Evolutionary conservation across 2,113 vertebrate genomes (phyloP).

Genomic region (Atractosteus spatula): DNA sequence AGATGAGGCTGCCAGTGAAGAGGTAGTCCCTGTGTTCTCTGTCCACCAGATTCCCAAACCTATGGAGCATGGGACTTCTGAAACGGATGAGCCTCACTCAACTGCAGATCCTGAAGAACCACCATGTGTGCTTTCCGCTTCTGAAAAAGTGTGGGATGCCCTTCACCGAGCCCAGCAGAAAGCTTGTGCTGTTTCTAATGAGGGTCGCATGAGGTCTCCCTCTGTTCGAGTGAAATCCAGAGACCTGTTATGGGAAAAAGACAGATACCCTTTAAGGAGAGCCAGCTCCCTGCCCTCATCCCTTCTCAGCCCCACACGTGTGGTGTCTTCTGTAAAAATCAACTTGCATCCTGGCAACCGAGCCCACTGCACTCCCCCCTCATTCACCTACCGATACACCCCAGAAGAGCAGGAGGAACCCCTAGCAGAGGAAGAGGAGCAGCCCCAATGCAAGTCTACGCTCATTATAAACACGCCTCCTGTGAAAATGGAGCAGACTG

Average conservation of each 20-base stretch:
- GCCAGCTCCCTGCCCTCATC: conserved; percentile 86
- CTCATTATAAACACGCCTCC: conserved; percentile 62
- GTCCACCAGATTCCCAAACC: conserved; percentile 71
- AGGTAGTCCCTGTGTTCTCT: conserved; percentile 63
- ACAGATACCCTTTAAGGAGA: conserved; percentile 70
- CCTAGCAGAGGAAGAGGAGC: conserved; percentile 21
- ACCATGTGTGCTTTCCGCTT: conserved; percentile 17
- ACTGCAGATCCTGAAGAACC: background rate
- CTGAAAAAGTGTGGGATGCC: conserved; percentile 61
- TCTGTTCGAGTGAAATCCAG: conserved; percentile 54
- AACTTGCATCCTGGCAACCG: conserved; percentile 75
- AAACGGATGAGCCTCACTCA: conserved; percentile 25
- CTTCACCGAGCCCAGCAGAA: conserved; percentile 73
- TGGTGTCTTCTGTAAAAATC: conserved; percentile 88
- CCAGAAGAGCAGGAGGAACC: conserved; percentile 42
- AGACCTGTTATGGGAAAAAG: conserved; percentile 60
- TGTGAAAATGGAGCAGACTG: conserved; percentile 37
- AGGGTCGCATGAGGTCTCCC: conserved; percentile 3
- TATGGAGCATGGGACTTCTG: conserved; percentile 38
- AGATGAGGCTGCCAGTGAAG: conserved; percentile 43
- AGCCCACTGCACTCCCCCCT: conserved; percentile 70
- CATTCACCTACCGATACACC: conserved; percentile 79
- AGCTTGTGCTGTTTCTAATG: conserved; percentile 34
- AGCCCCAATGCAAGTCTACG: conserved; percentile 59
- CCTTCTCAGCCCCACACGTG: conserved; percentile 71